These are phyloP conservation scores for Momotus momota DNA, from an alignment of 2,797 vertebrate genomes.

Conservation along the genomic window DNA sequence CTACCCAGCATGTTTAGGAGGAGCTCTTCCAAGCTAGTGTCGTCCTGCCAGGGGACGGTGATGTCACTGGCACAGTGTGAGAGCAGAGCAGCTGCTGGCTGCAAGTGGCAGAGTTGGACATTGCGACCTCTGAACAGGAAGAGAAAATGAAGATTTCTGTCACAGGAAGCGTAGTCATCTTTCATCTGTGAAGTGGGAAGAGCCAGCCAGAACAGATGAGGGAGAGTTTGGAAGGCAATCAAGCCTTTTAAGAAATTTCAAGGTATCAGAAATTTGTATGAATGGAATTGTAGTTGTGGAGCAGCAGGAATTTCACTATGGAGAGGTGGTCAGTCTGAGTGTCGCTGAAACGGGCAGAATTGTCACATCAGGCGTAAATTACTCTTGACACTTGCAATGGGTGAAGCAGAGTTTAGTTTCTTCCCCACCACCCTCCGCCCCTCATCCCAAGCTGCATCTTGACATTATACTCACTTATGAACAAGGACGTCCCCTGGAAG, in stretches of 20 bases:
- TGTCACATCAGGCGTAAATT: background rate
- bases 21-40: background rate
- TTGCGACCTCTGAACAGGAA: background rate
- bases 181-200: background rate
- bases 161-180: background rate
- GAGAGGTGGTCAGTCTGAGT: background rate
- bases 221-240: background rate
- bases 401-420: background rate
- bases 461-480: background rate
- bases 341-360: background rate
- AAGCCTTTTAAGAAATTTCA: background rate
- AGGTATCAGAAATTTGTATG: background rate
- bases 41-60: background rate
- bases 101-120: background rate
- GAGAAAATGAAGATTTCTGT: background rate
- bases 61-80: background rate
- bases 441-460: background rate
- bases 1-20: background rate
- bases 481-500: background rate
- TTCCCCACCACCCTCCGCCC: background rate
- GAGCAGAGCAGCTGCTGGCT: background rate
- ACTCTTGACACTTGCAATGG: background rate
- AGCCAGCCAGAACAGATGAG: background rate
- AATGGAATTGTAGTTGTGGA: background rate
- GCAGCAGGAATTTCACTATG: background rate